A percentile compares a stretch with the other conserved stretches of the same genome.
phyloP scores from a whole-genome alignment of 2,113 vertebrate species.

The Romanogobio albipinnatus region DNA sequence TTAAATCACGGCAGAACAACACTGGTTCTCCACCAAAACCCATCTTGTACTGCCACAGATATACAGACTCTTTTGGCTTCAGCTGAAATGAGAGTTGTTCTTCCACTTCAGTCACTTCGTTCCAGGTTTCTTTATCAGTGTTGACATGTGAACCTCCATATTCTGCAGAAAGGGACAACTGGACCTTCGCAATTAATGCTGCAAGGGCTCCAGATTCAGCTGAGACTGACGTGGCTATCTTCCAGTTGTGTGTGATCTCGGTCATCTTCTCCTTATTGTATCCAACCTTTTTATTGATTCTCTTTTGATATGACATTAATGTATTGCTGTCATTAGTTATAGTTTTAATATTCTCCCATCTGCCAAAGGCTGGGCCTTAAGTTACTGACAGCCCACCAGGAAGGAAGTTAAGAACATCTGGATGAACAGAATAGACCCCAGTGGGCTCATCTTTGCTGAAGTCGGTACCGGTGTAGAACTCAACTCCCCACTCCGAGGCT shows the following conservation, averaged over 20 bases:
- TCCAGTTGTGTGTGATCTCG: conserved; percentile 16
- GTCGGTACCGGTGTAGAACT: rapidly evolving
- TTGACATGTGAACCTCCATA: neutral
- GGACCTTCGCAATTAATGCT: neutral
- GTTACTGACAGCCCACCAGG: conserved; percentile 21
- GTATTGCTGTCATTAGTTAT: neutral
- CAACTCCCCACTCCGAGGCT: too few species aligned
- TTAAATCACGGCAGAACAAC: conserved; percentile 8
- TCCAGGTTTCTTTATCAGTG: neutral
- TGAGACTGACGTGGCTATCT: neutral
- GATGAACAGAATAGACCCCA: neutral
- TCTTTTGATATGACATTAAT: neutral
- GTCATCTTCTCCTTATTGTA: neutral
- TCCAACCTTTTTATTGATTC: neutral
- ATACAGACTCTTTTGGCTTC: neutral
- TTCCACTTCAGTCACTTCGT: neutral
- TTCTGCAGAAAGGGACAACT: neutral
- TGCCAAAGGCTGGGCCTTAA: neutral
- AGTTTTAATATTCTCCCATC: conserved; percentile 6
- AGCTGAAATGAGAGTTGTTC: neutral
- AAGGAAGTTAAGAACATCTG: neutral
- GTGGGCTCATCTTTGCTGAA: too few species aligned
- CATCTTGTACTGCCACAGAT: neutral
- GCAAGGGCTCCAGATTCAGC: neutral
- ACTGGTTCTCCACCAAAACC: neutral